Conservation (phyloP, 1,140 invertebrate genomes). For the Micrasema minimum region DNA sequence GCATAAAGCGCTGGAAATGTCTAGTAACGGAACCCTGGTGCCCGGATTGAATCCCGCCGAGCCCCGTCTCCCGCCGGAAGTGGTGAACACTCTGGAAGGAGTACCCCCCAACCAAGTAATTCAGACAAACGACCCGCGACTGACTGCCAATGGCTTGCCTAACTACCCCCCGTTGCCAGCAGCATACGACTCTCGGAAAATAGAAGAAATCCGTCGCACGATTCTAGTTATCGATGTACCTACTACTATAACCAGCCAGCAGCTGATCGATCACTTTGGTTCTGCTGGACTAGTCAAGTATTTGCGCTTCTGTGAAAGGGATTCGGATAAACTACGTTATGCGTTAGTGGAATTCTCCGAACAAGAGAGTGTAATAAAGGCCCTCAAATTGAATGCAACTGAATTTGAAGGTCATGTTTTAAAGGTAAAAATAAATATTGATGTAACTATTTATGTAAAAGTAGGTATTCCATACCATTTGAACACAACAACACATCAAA, state of each 20-base stretch:
- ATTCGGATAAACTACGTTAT: conserved; percentile 79
- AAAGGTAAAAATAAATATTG: too few relatives aligned
- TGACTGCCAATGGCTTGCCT: conserved; percentile 85
- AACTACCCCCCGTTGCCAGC: conserved; percentile 93
- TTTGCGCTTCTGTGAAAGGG: conserved; percentile 88
- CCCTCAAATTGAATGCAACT: conserved; percentile 86
- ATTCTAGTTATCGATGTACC: conserved; percentile 84
- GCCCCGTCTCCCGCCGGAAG: conserved; percentile 87
- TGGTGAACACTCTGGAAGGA: conserved; percentile 89
- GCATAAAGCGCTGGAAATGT: conserved; percentile 89
- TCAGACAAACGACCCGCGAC: conserved; percentile 89
- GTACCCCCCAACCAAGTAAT: conserved; percentile 86
- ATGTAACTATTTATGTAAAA: too few relatives aligned
- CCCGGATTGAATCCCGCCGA: conserved; percentile 82
- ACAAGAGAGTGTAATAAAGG: conserved; percentile 87
- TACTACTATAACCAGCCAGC: conserved; percentile 75
- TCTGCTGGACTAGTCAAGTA: conserved; percentile 95
- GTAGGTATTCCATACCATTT: too few relatives aligned
- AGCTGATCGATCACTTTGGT: conserved; percentile 87
- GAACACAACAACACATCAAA: too few relatives aligned
- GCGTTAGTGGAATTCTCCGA: conserved; percentile 95
- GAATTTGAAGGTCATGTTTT: conserved; percentile 72
- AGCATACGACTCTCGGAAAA: conserved; percentile 87
- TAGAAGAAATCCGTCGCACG: conserved; percentile 96
- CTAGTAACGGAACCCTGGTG: conserved; percentile 86